phyloP scores from a whole-genome alignment of 2,888 invertebrate species.

The Acholoe squamosa region DNA sequence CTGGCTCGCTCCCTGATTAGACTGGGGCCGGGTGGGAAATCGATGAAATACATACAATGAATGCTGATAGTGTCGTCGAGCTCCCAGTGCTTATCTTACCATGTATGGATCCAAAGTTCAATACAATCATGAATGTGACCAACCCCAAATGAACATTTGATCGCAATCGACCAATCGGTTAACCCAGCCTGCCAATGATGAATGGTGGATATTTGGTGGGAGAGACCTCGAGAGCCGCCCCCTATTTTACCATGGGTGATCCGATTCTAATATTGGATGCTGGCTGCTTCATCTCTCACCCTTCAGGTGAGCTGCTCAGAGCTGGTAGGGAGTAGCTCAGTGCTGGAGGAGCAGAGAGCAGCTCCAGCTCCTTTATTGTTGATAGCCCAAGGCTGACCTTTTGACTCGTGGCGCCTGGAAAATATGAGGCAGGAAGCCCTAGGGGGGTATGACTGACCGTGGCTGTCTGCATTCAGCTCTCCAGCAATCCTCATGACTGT shows the following conservation, averaged over 20 bases:
- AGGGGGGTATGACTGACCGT: not conserved
- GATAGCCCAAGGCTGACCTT: constrained; percentile 19
- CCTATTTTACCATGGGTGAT: not conserved
- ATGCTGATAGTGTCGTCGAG: not conserved
- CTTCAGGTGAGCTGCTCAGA: constrained; percentile 7
- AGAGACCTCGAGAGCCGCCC: not conserved
- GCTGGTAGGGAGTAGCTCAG: constrained; percentile 7
- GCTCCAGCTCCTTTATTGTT: not conserved
- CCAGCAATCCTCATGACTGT: not conserved
- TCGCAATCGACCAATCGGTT: not conserved
- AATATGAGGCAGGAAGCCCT: constrained; percentile 3
- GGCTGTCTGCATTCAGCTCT: not conserved
- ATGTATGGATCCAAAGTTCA: constrained; percentile 3
- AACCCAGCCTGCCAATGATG: not conserved
- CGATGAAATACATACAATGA: not conserved
- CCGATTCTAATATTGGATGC: not conserved
- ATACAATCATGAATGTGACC: constrained; percentile 1
- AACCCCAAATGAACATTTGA: constrained; percentile 14
- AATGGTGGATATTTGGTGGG: constrained; percentile 18
- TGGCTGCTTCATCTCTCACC: not conserved
- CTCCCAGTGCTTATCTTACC: not conserved
- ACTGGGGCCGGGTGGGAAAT: not conserved
- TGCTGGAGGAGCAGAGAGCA: not conserved
- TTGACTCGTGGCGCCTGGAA: not conserved
- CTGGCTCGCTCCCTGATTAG: not conserved